Evolutionary conservation across 2,113 vertebrate genomes (phyloP).

Genomic region (Lynx canadensis): DNA sequence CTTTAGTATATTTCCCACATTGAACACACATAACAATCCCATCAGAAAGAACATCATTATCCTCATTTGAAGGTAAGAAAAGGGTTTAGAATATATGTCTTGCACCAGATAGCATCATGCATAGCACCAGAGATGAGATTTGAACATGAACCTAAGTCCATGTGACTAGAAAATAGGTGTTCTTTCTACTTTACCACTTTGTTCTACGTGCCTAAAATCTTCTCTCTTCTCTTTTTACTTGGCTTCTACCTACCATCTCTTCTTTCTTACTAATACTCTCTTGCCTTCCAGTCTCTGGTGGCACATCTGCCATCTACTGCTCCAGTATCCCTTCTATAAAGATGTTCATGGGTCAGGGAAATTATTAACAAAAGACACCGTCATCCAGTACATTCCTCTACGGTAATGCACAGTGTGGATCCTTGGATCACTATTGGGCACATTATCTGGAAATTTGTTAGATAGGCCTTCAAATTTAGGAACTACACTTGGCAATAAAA

Average conservation of each 20-base stretch:
- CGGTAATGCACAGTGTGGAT: background rate
- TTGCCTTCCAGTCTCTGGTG: background rate
- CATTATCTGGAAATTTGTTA: background rate
- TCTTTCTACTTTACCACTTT: background rate
- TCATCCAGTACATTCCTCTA: background rate
- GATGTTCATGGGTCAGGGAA: background rate
- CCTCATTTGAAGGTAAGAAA: background rate
- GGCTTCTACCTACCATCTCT: background rate
- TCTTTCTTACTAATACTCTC: background rate
- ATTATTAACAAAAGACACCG: background rate
- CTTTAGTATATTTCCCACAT: background rate
- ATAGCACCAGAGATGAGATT: background rate
- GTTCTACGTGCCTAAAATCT: background rate
- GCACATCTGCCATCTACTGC: background rate
- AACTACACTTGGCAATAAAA: background rate
- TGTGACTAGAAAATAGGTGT: background rate
- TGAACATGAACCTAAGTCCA: background rate
- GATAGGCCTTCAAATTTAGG: background rate
- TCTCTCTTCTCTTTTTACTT: constrained; percentile 10
- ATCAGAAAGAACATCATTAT: background rate
- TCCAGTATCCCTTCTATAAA: background rate
- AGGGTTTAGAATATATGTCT: background rate
- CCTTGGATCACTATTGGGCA: background rate
- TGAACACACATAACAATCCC: background rate
- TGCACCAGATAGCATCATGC: background rate